Base-by-base conservation (phyloP, 2,797 vertebrate species). In the Phataginus tetradactyla region DNA sequence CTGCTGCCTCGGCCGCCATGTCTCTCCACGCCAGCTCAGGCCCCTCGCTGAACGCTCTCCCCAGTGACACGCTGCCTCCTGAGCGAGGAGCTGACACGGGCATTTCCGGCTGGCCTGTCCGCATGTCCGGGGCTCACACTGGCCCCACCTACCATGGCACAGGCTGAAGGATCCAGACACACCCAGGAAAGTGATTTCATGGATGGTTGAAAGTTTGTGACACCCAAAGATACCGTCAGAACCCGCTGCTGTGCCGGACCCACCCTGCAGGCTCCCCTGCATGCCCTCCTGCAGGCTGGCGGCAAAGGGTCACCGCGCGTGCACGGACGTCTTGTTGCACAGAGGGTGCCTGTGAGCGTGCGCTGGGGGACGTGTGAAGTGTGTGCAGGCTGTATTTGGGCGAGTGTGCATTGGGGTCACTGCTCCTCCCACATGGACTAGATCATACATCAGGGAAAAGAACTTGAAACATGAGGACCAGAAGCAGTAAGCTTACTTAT, bases 1-100 rank as follows among this genome's bases (percentile, higher is more conserved):
- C 64, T 20, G 37, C 37, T 12, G 45, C 49, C 14, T 0, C 0
- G 7, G 61, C 64, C 77, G n/a, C 81, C 69, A 10, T 18, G 0
- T 5, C 6, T 0, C 8, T 42, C 18, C 6, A 1, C 29, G 11
- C 17, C 27, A 49, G 3, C 27, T 7, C 20, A 5, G 20, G 37
- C 17, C 55, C 17, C 42, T 20, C 3, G 0, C 37, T 0, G 39
- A 6, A 8, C 15, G 4, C 3, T 53, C 64, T 23, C 0, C 3
- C 15, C 2, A 0, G 7, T 1, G 53, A 3, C 4, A 1, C 0
- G 5, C 53, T 4, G 0, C 32, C 34, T 14, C 55, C 55, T 0
- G 29, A 23, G 66, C 0, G 3, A 8, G 3, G 4, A 8, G 20
- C 77, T 3, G 13, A 25, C 32, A 15, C 1, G 2, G 29, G 32